Conservation (phyloP, 2,113 vertebrate genomes). For the Coptodon bakossiorum region DNA sequence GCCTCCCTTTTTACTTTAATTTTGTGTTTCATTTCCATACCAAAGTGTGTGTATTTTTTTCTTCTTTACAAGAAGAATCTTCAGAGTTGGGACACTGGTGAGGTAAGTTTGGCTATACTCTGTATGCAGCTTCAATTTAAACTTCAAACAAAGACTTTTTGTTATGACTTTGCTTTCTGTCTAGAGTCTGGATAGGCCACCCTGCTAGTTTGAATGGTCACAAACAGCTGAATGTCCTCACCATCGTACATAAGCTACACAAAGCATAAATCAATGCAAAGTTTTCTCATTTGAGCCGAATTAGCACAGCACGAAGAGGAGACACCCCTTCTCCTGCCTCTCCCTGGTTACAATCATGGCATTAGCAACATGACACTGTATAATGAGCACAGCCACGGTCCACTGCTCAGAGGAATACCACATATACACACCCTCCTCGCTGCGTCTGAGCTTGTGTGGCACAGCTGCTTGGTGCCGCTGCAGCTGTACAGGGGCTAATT, state of each 20-base stretch:
- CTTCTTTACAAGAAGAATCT: conserved; percentile 36
- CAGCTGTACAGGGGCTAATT: conserved; percentile 34
- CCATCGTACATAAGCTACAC: conserved; percentile 7
- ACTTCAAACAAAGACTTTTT: conserved; percentile 2
- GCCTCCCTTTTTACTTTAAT: conserved; percentile 67
- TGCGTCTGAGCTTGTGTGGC: not conserved
- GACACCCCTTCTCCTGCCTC: not conserved
- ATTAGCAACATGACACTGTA: conserved; percentile 41
- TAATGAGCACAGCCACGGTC: conserved; percentile 47
- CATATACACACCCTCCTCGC: conserved; percentile 9
- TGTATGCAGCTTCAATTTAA: conserved; percentile 11
- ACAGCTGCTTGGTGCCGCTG: conserved; percentile 10
- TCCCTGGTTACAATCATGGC: conserved; percentile 10
- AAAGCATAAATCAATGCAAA: conserved; percentile 26
- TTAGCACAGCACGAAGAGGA: conserved; percentile 3
- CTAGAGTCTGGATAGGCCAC: not conserved
- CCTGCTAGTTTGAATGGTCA: conserved; percentile 11
- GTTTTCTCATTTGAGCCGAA: not conserved
- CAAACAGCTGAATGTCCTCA: conserved; percentile 1
- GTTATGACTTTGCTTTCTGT: not conserved
- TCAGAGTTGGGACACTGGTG: not conserved
- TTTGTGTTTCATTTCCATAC: conserved; percentile 72
- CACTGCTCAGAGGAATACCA: conserved; percentile 20
- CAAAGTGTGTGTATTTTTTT: conserved; percentile 61
- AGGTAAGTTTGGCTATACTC: conserved; percentile 1